Percentiles rank a stretch among this genome's conserved stretches.
Evolutionary conservation across 2,113 vertebrate species (phyloP).

Genomic region (Microtus oregoni): DNA sequence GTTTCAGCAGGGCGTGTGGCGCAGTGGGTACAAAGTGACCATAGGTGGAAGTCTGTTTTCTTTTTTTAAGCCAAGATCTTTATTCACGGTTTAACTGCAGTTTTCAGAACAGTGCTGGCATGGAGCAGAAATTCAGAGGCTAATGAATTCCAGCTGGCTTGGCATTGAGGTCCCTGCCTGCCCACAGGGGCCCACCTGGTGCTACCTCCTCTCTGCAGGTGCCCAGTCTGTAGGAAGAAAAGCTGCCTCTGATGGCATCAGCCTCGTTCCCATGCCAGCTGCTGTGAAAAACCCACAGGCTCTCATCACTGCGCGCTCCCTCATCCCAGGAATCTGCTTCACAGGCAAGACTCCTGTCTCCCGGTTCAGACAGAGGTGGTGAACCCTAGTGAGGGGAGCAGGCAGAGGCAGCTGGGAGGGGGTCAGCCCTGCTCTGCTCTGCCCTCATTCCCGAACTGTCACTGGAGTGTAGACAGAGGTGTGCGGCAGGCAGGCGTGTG

Average conservation of each 20-base stretch:
- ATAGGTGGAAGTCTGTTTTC: not conserved
- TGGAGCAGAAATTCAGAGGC: not conserved
- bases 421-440: not conserved
- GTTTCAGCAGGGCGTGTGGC: not conserved
- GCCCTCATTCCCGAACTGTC: not conserved
- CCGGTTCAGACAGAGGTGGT: not conserved
- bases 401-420: not conserved
- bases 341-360: not conserved
- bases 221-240: not conserved
- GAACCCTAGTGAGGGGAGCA: not conserved
- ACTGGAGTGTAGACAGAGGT: not conserved
- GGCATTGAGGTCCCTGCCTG: not conserved
- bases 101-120: not conserved
- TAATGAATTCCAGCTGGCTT: not conserved
- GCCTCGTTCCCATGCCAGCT: not conserved
- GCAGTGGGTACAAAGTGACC: not conserved
- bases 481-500: rapidly evolving
- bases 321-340: not conserved
- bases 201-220: not conserved
- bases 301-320: not conserved
- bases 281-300: not conserved
- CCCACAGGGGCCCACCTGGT: not conserved
- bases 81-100: not conserved
- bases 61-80: not conserved
- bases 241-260: not conserved